Evolutionary conservation across 1,140 invertebrate species (phyloP).

Genomic region (Polypedilum vanderplanki): DNA sequence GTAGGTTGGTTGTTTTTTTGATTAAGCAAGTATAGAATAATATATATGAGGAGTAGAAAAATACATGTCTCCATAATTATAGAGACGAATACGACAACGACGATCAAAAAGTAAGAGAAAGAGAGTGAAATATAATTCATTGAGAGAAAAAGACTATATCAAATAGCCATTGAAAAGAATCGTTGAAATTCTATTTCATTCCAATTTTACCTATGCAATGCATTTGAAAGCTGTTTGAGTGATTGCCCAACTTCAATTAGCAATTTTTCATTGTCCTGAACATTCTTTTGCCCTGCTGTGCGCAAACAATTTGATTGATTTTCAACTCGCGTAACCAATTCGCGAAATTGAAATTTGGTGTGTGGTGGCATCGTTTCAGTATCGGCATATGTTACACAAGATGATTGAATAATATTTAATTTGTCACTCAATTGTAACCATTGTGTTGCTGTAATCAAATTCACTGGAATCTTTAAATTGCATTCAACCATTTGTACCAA

Average conservation of each 20-base stretch:
- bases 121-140: background rate
- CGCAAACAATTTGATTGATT: constrained; percentile 67
- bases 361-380: constrained; percentile 72
- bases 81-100: too few relatives aligned
- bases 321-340: constrained; percentile 74
- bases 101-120: background rate
- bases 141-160: background rate
- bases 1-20: background rate
- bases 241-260: constrained; percentile 70
- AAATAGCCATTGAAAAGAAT: constrained; percentile 23
- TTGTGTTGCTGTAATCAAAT: constrained; percentile 54
- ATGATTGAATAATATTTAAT: constrained; percentile 66
- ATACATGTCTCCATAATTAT: too few relatives aligned
- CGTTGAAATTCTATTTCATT: background rate
- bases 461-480: constrained; percentile 55
- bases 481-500: constrained; percentile 60
- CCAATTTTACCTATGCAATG: constrained; percentile 64
- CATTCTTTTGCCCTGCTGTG: constrained; percentile 61
- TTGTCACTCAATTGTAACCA: constrained; percentile 83
- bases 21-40: background rate
- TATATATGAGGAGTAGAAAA: background rate
- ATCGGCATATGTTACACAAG: constrained; percentile 62
- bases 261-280: constrained; percentile 59
- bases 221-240: constrained; percentile 72
- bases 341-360: constrained; percentile 80